Percentiles rank a stretch among this genome's conserved stretches.
These are phyloP conservation scores for Drosophila pruinosa DNA, from an alignment of 1,140 invertebrate genomes.

Conservation along the genomic window DNA sequence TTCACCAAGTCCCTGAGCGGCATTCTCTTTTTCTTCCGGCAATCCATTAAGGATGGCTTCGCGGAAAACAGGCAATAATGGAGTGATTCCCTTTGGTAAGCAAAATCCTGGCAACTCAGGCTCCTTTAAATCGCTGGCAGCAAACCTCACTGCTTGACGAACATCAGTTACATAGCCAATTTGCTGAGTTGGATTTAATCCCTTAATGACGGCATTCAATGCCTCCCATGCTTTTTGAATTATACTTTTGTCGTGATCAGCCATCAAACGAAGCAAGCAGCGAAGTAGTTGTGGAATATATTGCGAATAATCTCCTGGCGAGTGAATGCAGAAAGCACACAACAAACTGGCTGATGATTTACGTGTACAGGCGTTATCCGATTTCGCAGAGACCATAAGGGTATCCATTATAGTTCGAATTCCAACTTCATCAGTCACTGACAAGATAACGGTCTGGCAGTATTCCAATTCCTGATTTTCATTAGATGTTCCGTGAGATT, in stretches of 20 bases:
- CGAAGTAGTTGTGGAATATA: constrained; percentile 95
- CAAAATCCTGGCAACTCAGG: constrained; percentile 96
- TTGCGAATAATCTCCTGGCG: constrained; percentile 92
- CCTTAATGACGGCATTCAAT: constrained; percentile 94
- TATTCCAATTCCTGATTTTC: constrained; percentile 94
- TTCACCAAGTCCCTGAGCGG: constrained; percentile 96
- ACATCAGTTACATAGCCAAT: constrained; percentile 93
- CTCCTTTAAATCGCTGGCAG: constrained; percentile 92
- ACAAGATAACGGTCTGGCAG: constrained; percentile 95
- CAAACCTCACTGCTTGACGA: constrained; percentile 94
- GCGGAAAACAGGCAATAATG: constrained; percentile 96
- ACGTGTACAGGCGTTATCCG: constrained; percentile 86
- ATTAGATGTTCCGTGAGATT: constrained; percentile 87
- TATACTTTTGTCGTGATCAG: constrained; percentile 91
- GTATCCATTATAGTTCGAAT: constrained; percentile 95
- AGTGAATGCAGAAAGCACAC: constrained; percentile 94
- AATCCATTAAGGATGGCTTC: constrained; percentile 97
- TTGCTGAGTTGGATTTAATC: constrained; percentile 91
- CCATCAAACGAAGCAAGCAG: constrained; percentile 93
- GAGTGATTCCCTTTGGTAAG: constrained; percentile 96
- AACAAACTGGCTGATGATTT: constrained; percentile 93
- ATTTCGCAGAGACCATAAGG: constrained; percentile 91
- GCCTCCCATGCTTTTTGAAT: constrained; percentile 95
- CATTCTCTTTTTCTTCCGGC: constrained; percentile 97
- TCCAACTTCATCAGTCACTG: constrained; percentile 93